Evolutionary conservation across 2,797 vertebrate genomes (phyloP).

Genomic region (Spinibarbus caldwelli): DNA sequence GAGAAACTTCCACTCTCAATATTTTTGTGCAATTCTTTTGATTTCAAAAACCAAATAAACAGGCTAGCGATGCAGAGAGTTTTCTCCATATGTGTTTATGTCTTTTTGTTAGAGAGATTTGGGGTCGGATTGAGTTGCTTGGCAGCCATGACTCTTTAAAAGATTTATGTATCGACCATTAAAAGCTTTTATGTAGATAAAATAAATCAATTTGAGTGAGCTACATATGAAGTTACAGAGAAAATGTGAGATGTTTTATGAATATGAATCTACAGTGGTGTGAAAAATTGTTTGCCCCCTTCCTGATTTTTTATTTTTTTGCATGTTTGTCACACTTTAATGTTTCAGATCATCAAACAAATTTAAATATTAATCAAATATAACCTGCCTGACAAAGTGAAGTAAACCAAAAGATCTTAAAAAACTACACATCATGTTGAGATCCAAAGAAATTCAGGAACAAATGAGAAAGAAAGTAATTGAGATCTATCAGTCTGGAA

Average conservation of each 20-base stretch:
- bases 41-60: constrained; percentile 42
- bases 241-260: constrained; percentile 38
- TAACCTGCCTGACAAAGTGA: too few species aligned
- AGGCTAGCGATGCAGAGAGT: constrained; percentile 10
- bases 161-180: constrained; percentile 22
- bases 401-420: too few species aligned
- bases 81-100: constrained; percentile 53
- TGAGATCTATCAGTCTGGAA: too few species aligned
- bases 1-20: constrained; percentile 30
- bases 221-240: constrained; percentile 18
- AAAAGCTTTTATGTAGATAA: constrained; percentile 49
- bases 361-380: too few species aligned
- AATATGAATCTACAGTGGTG: constrained; percentile 36
- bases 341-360: too few species aligned
- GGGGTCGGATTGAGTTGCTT: constrained; percentile 38
- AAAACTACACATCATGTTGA: too few species aligned
- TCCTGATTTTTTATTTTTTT: too few species aligned
- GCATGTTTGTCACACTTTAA: too few species aligned
- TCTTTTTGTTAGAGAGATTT: constrained; percentile 43
- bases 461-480: too few species aligned
- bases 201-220: constrained; percentile 51
- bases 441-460: too few species aligned
- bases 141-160: constrained; percentile 46
- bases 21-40: constrained; percentile 28
- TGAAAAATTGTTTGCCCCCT: too few species aligned